Evolutionary conservation across 64 coral and sea anemone species (phyloP).

Genomic region (Platygyra sinensis): DNA sequence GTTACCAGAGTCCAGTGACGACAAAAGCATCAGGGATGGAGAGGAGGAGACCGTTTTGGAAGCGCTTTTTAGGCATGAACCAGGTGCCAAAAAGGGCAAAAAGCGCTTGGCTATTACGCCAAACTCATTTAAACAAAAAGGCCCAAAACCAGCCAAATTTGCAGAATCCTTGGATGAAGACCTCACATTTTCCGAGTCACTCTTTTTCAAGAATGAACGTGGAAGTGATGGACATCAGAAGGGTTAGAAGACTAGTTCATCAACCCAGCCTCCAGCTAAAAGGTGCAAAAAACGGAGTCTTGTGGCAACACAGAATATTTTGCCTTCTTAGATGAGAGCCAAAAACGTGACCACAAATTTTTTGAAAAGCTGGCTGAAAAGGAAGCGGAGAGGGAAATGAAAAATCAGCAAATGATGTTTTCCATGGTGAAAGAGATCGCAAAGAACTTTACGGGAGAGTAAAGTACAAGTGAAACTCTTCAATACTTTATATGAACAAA

Average conservation of each 20-base stretch:
- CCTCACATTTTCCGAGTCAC: background rate
- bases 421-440: slow-evolving; percentile 36
- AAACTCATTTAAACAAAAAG: background rate
- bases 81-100: background rate
- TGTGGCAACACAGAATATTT: slow-evolving; percentile 1
- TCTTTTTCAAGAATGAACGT: background rate
- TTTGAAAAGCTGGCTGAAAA: slow-evolving; percentile 56
- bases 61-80: background rate
- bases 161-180: background rate
- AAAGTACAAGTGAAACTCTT: background rate
- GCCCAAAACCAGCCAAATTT: background rate
- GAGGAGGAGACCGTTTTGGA: background rate
- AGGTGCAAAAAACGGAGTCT: background rate
- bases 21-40: background rate
- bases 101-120: background rate
- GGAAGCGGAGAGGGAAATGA: slow-evolving; percentile 32
- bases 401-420: slow-evolving; percentile 55
- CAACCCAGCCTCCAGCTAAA: background rate
- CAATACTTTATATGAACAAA: background rate
- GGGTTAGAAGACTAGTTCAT: background rate
- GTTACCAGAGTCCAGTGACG: no score
- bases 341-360: slow-evolving; percentile 15
- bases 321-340: background rate
- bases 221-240: background rate
- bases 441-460: slow-evolving; percentile 53